phyloP scores from a whole-genome alignment of 2,113 vertebrate species.

The Peromyscus californicus region DNA sequence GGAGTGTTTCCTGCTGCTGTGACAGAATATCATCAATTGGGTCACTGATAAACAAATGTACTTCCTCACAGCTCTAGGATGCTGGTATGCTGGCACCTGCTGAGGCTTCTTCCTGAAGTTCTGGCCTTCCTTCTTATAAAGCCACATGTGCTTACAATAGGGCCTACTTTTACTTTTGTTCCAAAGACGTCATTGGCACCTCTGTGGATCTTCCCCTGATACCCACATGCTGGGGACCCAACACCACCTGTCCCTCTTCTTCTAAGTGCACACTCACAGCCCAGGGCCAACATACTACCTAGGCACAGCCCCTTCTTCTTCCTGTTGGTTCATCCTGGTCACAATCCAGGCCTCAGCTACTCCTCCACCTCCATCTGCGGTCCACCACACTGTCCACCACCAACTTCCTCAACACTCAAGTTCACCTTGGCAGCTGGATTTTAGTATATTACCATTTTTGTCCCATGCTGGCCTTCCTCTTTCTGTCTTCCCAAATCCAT shows the following conservation, averaged over 20 bases:
- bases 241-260: no score
- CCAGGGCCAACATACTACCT: not conserved
- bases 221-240: not conserved
- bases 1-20: not conserved
- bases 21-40: not conserved
- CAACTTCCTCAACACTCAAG: not conserved
- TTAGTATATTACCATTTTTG: fast-evolving
- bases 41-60: not conserved
- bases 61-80: not conserved
- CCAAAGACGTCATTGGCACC: not conserved
- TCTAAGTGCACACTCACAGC: not conserved
- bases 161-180: not conserved
- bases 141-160: not conserved
- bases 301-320: not conserved
- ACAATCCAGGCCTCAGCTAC: no score
- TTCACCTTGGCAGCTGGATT: not conserved
- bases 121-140: not conserved
- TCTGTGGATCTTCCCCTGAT: not conserved
- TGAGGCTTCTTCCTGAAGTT: not conserved
- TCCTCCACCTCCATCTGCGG: not conserved
- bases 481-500: not conserved
- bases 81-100: not conserved
- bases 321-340: not conserved
- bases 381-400: not conserved
- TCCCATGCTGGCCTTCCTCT: not conserved